Percentiles rank a stretch among this genome's conserved stretches.
phyloP scores from a whole-genome alignment of 2,888 invertebrate genomes.

The Aradus depressus region DNA sequence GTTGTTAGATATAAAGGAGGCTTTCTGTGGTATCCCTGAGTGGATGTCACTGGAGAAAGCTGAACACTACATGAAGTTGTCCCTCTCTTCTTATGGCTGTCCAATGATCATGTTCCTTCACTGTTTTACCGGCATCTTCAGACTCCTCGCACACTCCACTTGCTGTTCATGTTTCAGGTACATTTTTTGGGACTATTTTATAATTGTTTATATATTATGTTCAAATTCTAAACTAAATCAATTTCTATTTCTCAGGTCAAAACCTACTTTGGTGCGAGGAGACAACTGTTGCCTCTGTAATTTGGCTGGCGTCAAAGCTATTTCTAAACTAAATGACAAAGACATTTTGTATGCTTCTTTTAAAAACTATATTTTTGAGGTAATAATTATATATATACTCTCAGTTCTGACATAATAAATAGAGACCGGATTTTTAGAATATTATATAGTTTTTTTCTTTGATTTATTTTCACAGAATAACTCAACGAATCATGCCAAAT shows the following conservation, averaged over 20 bases:
- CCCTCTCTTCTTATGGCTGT: slow-evolving; percentile 81
- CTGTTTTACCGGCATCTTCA: slow-evolving; percentile 62
- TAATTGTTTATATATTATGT: neutral
- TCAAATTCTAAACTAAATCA: neutral
- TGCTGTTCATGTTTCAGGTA: slow-evolving; percentile 63
- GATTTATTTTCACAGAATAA: neutral
- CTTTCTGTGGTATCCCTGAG: slow-evolving; percentile 53
- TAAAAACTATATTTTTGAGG: slow-evolving; percentile 74
- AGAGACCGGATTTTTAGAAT: too few relatives aligned
- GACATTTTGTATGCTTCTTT: slow-evolving; percentile 80
- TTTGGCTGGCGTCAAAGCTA: slow-evolving; percentile 68
- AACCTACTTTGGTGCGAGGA: slow-evolving; percentile 55
- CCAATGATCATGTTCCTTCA: slow-evolving; percentile 69
- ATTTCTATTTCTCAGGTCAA: slow-evolving; percentile 35
- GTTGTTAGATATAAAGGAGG: slow-evolving; percentile 41
- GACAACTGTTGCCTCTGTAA: slow-evolving; percentile 87
- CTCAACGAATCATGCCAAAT: neutral
- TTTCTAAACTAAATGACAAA: slow-evolving; percentile 60
- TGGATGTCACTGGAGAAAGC: slow-evolving; percentile 77
- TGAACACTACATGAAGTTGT: slow-evolving; percentile 63
- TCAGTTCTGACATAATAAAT: too few relatives aligned
- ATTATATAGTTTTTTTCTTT: too few relatives aligned
- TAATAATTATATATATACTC: too few relatives aligned
- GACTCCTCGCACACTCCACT: slow-evolving; percentile 53
- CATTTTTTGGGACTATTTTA: slow-evolving; percentile 21